Base-by-base conservation (phyloP, 2,888 invertebrate species). In the Neocrepidodera transversa region DNA sequence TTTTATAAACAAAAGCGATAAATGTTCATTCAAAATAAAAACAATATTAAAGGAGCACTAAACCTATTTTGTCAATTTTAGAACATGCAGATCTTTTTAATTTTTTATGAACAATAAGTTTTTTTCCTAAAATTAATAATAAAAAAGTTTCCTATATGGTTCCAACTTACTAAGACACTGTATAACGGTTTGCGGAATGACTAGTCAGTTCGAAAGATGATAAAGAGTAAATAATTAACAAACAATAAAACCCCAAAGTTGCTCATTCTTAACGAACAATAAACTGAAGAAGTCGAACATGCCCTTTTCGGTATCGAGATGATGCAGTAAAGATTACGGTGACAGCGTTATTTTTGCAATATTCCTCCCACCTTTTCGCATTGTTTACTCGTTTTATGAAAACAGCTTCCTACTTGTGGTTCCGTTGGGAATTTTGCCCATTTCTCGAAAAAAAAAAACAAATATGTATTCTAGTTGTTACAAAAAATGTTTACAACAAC, bases 241-340 rank as follows among this genome's bases (percentile, higher is more conserved):
- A 50, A 50, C 50, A 50, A 50, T 38, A 50, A 50, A 50, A 50
- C 23, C 38, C 13, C 26, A 4, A 32, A 50, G 26, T 26, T 32
- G 50, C 26, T 50, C 38, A 38, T 50, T 50, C 38, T 50, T 38
- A 18, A 38, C 38, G 50, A 38, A 50, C 50, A 50, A 50, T 50
- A 26, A 23, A 16, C 7, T 38, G 50, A 50, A 50, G 50, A 26
- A 50, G 50, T n/a, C 36, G 8, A 26, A n/a, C 50, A 38, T 50
- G 38, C 28, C 50, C 38, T 38, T 50, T 50, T 50, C 16, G 16
- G 38, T 50, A 28, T 26, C 14, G 26, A 4, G 32, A 32, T n/a
- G 32, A 23, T 23, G 23, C 23, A 6, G 23, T 6, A 23, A 23
- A 32, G 32, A 32, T 32, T 32, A 32, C 11, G 32, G 32, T 13